These are phyloP conservation scores for Tholera decimalis DNA, from an alignment of 2,888 invertebrate species.

Conservation along the genomic window DNA sequence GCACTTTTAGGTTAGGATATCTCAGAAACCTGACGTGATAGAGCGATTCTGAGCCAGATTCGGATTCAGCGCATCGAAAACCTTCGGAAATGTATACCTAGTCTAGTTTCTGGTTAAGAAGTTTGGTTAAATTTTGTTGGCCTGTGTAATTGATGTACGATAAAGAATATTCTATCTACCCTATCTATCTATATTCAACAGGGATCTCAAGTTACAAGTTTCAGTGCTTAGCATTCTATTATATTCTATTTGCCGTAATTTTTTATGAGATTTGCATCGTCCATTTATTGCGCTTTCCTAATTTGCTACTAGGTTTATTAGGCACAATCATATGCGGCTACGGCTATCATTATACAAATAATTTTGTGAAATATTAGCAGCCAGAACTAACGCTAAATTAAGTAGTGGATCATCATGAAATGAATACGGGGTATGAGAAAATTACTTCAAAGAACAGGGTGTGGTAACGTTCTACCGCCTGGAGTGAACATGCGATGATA, in stretches of 20 bases:
- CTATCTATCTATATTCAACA: background rate
- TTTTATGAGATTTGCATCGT: background rate
- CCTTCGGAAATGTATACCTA: too few species aligned
- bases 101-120: too few species aligned
- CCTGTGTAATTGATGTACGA: too few species aligned
- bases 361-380: slow-evolving; percentile 43
- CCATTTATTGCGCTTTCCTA: background rate
- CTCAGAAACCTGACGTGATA: too few species aligned
- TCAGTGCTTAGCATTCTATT: background rate
- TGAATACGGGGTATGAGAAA: slow-evolving; percentile 67
- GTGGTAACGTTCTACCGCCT: slow-evolving; percentile 66
- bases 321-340: slow-evolving; percentile 9
- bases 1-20: too few species aligned
- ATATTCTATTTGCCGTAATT: background rate
- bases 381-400: slow-evolving; percentile 53
- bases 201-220: background rate
- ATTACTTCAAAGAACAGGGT: slow-evolving; percentile 71
- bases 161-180: too few species aligned
- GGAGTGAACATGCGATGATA: slow-evolving; percentile 76
- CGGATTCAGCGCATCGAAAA: too few species aligned
- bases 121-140: too few species aligned
- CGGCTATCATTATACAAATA: slow-evolving; percentile 36
- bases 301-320: background rate
- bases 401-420: slow-evolving; percentile 60
- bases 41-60: too few species aligned